phyloP scores from a whole-genome alignment of 2,888 invertebrate species.

The Thera obeliscata region DNA sequence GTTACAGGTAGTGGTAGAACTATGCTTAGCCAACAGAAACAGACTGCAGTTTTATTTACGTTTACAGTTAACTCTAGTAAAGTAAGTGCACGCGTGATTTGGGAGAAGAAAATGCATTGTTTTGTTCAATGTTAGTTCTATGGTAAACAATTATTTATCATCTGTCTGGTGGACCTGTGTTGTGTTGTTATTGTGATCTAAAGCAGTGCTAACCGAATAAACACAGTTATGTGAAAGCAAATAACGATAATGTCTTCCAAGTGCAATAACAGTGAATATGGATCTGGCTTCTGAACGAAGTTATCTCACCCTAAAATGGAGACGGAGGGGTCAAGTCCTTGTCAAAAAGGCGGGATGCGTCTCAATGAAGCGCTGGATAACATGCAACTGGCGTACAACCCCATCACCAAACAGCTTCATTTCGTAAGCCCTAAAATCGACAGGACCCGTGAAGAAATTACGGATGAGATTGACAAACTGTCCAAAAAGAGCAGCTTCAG shows the following conservation, averaged over 20 bases:
- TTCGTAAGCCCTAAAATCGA: conserved; percentile 81
- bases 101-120: conserved; percentile 13
- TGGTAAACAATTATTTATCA: conserved; percentile 45
- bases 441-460: conserved; percentile 61
- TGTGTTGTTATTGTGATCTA: conserved; percentile 25
- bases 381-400: conserved; percentile 90
- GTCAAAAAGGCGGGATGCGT: conserved; percentile 83
- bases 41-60: conserved; percentile 9
- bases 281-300: conserved; percentile 54
- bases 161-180: conserved; percentile 26
- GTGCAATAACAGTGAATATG: conserved; percentile 58
- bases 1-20: neutral
- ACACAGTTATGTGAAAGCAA: conserved; percentile 18
- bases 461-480: conserved; percentile 73
- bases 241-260: conserved; percentile 53
- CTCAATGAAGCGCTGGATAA: conserved; percentile 89
- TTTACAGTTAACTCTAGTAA: conserved; percentile 1
- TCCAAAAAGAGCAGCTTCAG: conserved; percentile 82
- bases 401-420: conserved; percentile 89
- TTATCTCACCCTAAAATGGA: conserved; percentile 54
- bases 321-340: conserved; percentile 70
- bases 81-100: conserved; percentile 6
- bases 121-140: conserved; percentile 17
- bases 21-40: conserved; percentile 14
- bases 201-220: conserved; percentile 2